Conservation (phyloP, 2,113 vertebrate genomes). For the human region GRCh38 chr7:25679001-25679500, state of each 20-base stretch:
- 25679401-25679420: not conserved
- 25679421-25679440: not conserved
- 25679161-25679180: not conserved
- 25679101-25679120: not conserved
- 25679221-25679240: not conserved
- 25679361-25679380: not conserved
- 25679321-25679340: not conserved
- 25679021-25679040: not conserved
- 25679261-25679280: not conserved
- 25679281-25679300: not conserved
- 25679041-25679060: not conserved
- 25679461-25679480: not conserved
- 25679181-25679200: not conserved
- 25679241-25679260: not conserved
- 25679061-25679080: not conserved
- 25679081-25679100: not conserved
- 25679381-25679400: not conserved
- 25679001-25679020: not conserved
- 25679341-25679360: not conserved
- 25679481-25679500: not conserved
- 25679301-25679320: accelerated
- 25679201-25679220: not conserved
- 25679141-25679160: not conserved
- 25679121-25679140: not conserved
- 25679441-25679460: not conserved